Percentiles rank a stretch among this genome's conserved stretches.
These are phyloP conservation scores for Hydropsyche tenuis DNA, from an alignment of 1,140 invertebrate genomes.

Conservation along the genomic window DNA sequence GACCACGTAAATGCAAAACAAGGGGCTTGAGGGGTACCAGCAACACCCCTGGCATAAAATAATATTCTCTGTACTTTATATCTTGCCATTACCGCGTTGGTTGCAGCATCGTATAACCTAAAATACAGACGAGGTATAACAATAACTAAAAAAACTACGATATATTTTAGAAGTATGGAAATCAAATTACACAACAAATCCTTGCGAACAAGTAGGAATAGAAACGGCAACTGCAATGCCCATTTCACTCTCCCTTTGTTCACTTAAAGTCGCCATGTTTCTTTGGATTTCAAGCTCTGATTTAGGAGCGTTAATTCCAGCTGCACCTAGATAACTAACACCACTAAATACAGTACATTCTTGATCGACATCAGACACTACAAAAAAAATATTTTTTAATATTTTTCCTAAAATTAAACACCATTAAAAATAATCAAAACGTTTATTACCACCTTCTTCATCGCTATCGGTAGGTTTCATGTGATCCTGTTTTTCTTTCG, in stretches of 20 bases:
- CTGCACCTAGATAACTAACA: constrained; percentile 93
- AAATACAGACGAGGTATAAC: constrained; percentile 29
- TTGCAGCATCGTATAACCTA: constrained; percentile 86
- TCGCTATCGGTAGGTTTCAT: constrained; percentile 77
- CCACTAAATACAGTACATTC: constrained; percentile 92
- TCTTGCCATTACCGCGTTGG: constrained; percentile 82
- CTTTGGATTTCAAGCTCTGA: constrained; percentile 94
- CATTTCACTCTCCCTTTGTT: constrained; percentile 69
- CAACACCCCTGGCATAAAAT: constrained; percentile 92
- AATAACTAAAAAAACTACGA: constrained; percentile 11
- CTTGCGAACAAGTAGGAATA: constrained; percentile 88
- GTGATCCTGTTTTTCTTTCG: constrained; percentile 75
- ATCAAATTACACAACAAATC: constrained; percentile 80
- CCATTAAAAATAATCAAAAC: too few species aligned
- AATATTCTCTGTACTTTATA: constrained; percentile 94
- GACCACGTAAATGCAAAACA: constrained; percentile 99
- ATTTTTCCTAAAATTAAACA: too few species aligned
- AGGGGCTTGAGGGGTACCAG: constrained; percentile 79
- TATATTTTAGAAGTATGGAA: constrained; percentile 50
- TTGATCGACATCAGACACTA: constrained; percentile 79
- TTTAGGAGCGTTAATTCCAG: constrained; percentile 90
- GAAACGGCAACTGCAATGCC: constrained; percentile 89
- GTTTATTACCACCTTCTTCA: constrained; percentile 75
- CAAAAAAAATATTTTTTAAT: too few species aligned
- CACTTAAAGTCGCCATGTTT: constrained; percentile 86